phyloP scores from a whole-genome alignment of 2,797 vertebrate species.

The Trichosurus vulpecula region DNA sequence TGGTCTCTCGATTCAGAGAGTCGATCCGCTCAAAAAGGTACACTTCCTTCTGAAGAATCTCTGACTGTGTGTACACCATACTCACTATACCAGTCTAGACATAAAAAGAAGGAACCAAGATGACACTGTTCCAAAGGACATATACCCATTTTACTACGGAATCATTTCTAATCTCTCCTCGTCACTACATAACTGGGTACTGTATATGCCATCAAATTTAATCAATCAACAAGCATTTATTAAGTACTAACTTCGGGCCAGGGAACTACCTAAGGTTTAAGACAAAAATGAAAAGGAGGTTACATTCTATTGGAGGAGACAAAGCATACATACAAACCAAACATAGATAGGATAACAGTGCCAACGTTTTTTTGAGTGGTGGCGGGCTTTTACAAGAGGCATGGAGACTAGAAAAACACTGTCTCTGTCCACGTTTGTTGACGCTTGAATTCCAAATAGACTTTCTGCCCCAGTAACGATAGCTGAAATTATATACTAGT shows the following conservation, averaged over 20 bases:
- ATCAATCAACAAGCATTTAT: slow-evolving; percentile 9
- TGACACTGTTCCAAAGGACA: slow-evolving; percentile 27
- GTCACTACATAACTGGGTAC: slow-evolving; percentile 40
- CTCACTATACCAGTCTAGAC: slow-evolving; percentile 93
- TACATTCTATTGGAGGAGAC: not conserved
- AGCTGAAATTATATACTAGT: not conserved
- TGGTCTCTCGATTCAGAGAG: slow-evolving; percentile 91
- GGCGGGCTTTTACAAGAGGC: not conserved
- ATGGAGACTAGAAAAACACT: not conserved
- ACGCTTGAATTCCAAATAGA: not conserved
- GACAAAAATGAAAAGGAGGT: not conserved
- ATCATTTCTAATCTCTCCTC: not conserved
- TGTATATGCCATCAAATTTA: slow-evolving; percentile 16
- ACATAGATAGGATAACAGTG: not conserved
- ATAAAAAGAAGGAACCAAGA: slow-evolving; percentile 30
- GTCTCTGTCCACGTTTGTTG: not conserved
- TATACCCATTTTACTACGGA: not conserved
- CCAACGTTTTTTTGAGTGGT: not conserved
- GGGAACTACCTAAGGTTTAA: not conserved
- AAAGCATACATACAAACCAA: not conserved
- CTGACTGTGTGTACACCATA: slow-evolving; percentile 97
- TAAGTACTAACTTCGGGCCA: slow-evolving; percentile 2
- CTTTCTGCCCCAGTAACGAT: not conserved
- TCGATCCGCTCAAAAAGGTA: slow-evolving; percentile 97
- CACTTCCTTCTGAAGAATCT: slow-evolving; percentile 97